Evolutionary conservation across 2,888 invertebrate genomes (phyloP), one percentile per base, ranked within the genome.

Genomic region (Cataglyphis altisquamis): DNA sequence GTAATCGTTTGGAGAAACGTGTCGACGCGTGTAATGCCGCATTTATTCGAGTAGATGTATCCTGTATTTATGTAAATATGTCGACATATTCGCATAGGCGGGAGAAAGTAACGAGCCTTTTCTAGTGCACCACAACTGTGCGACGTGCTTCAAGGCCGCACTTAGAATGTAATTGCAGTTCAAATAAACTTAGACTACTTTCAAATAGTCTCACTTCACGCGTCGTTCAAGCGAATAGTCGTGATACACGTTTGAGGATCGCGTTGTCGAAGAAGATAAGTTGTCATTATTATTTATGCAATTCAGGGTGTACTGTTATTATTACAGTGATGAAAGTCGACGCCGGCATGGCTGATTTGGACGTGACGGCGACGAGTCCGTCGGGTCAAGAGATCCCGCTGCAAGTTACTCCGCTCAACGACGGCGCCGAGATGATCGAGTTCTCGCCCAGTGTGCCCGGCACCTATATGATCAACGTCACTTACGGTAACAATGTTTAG

Each of bases 381-480:
- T 96, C 97, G 39, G 98, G 98, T 67, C 97, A 98, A 91, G 97
- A 97, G 84, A 95, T 99, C 52, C 97, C 98, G 0, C 97, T 98
- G 5, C 97, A 98, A 92, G 96, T 98, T 21, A 96, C 95, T 63
- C 95, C 96, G 29, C 96, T 98, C 32, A 97, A 97, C 73, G 97
- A 98, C 84, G 96, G 96, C 39, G 94, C 96, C 15, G 96, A 97
- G 91, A 96, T 97, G 90, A 97, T 99, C 73, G 97, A 98, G 87
- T 97, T 99, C 93, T 96, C 97, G 72, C 99, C 99, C 0, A 97
- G 97, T 0, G 96, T 98, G 89, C 97, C 98, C 0, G 99, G 98
- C 67, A 97, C 96, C 84, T 96, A 96, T 87, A 96, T 96, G 94
- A 95, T 96, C 12, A 95, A 97, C 45, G 95, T 97, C 60, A 96